Evolutionary conservation across 1,140 invertebrate genomes (phyloP), one percentile per base, ranked within the genome.

Genomic region (Bombus consobrinus): DNA sequence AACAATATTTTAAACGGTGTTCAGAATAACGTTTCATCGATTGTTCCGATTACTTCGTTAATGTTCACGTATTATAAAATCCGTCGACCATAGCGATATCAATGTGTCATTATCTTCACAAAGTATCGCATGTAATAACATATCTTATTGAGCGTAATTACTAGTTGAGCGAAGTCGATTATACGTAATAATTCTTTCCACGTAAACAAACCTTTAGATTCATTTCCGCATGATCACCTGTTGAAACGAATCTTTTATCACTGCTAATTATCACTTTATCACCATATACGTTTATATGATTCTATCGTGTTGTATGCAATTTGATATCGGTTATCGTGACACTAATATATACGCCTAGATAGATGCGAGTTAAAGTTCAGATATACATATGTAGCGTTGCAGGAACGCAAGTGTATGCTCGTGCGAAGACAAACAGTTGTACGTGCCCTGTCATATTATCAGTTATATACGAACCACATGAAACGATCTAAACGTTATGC

Each of bases 221-320:
- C 59, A n/a, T 68, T 53, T 47, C 4, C 66, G 25, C 37, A 6
- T 53, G 22, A 85, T 80, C 68, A 72, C 53, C 76, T 80, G 68
- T 80, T 62, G 83, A 85, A 85, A 73, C 76, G 28, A 80, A 37
- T 47, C 47, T 80, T 80, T 85, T 85, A 85, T 80, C 83, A 34
- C 53, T 32, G 76, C 22, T 79, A 79, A 84, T 79, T 79, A 79
- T 84, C 68, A 32, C 76, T 84, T 79, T 79, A 84, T 62, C 66
- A 28, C 66, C 57, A 78, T 32, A 34, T 32, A 28, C 3, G 47
- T 59, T 37, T 69, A 43, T 12, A 59, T 3, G n/a, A 28, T 68
- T 78, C 22, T 66, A 59, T 83, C 41, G 32, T 53, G 43, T 39
- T 34, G 37, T 62, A 41, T 39, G 47, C 53, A 12, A n/a, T 59